Conservation (phyloP, 2,888 invertebrate species). For the Aphelenchoides bicaudatus region DNA sequence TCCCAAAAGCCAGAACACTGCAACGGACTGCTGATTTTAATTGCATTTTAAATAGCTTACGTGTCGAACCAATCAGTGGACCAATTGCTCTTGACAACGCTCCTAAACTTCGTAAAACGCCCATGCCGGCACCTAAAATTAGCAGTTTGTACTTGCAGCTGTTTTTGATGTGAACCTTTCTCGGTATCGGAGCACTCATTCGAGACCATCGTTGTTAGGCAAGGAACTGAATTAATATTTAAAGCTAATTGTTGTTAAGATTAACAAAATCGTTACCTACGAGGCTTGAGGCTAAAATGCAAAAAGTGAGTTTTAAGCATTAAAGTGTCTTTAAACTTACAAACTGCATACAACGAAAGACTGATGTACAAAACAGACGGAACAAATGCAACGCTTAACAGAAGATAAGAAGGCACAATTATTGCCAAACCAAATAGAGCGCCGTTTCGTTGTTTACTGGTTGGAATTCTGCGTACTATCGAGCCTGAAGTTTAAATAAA, state of each 20-base stretch:
- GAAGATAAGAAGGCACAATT: slow-evolving; percentile 80
- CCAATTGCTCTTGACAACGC: slow-evolving; percentile 87
- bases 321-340: slow-evolving; percentile 70
- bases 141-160: too few species aligned
- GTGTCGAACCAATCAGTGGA: slow-evolving; percentile 79
- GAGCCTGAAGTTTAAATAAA: slow-evolving; percentile 67
- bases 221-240: too few species aligned
- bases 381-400: slow-evolving; percentile 73
- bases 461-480: slow-evolving; percentile 76
- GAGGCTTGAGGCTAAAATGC: slow-evolving; percentile 3
- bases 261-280: too few species aligned
- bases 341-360: slow-evolving; percentile 80
- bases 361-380: slow-evolving; percentile 73
- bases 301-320: background rate
- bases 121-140: slow-evolving; percentile 85
- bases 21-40: too few species aligned
- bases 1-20: slow-evolving; percentile 86
- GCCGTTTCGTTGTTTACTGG: slow-evolving; percentile 65
- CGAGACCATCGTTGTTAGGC: slow-evolving; percentile 86
- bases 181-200: slow-evolving; percentile 72
- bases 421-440: slow-evolving; percentile 71
- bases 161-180: too few species aligned
- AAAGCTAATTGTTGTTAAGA: too few species aligned
- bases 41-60: slow-evolving; percentile 64
- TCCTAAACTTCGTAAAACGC: slow-evolving; percentile 87